phyloP scores from a whole-genome alignment of 2,888 invertebrate species.

The Melieria omissa region DNA sequence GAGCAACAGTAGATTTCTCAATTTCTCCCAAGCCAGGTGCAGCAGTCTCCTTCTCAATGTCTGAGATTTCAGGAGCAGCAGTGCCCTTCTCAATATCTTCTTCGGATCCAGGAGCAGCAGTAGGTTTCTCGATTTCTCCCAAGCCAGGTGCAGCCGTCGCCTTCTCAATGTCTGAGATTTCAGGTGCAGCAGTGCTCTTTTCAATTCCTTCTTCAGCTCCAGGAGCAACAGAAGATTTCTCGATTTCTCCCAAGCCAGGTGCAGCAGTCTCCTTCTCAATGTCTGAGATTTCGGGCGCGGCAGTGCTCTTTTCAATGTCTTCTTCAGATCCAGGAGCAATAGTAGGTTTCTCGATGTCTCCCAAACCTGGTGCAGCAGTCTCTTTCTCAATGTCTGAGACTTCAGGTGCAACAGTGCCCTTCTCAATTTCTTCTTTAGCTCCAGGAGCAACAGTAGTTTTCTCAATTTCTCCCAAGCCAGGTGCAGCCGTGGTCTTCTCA shows the following conservation, averaged over 20 bases:
- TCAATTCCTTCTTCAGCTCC: constrained; percentile 19
- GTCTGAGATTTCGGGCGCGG: constrained; percentile 40
- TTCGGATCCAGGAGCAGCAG: constrained; percentile 26
- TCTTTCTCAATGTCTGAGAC: too few species aligned
- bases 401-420: constrained; percentile 37
- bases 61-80: constrained; percentile 11
- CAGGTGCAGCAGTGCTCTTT: constrained; percentile 21
- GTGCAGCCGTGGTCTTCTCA: constrained; percentile 6
- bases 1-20: constrained; percentile 33
- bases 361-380: not conserved
- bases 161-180: constrained; percentile 26
- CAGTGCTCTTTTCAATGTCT: constrained; percentile 29
- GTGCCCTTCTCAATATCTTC: constrained; percentile 35
- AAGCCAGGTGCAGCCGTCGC: not conserved
- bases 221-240: not conserved
- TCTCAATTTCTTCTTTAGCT: constrained; percentile 16
- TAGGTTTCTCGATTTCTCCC: not conserved
- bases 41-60: not conserved
- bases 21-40: constrained; percentile 11
- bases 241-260: not conserved
- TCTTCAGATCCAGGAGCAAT: not conserved
- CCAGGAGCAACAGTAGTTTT: not conserved
- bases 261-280: not conserved
- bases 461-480: not conserved
- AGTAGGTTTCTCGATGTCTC: not conserved